Base-by-base conservation (phyloP, 92 coral and sea anemone genomes). In the Virgularia gustaviana region DNA sequence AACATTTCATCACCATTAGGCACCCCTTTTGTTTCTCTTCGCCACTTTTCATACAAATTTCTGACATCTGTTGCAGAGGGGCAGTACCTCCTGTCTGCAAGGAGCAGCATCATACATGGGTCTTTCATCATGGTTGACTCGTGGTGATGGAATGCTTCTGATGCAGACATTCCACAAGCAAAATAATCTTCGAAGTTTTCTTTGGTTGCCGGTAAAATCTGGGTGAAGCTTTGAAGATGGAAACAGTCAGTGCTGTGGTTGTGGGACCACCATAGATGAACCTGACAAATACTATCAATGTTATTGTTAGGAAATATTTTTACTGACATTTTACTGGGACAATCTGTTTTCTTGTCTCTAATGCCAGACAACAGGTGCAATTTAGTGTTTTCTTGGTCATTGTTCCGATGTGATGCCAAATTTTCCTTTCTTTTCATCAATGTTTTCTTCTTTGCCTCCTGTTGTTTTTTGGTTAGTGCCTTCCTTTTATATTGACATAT, bases 401-500 rank as follows among this genome's bases (percentile, higher is more conserved):
- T 67, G 68, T 66, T 81, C 12, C 19, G 27, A 44, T 75, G 74
- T 6, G 77, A 74, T 53, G 65, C 41, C 22, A 64, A 52, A 68
- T 68, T 49, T 49, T 56, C 30, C 28, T 65, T 49, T 73, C 57
- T 58, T 57, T 53, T 75, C 53, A 44, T 41, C 19, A n/a, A 15
- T 55, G 61, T 63, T 12, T 31, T 65, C 52, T 52, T 57, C 65
- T 54, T 36, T 27, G 27, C 65, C 11, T 42, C 49, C 27, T 37
- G 49, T 58, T 70, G 72, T 52, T 77, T 77, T 59, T 49, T 73
- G 20, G 77, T 78, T 13, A 78, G 7, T 22, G 34, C 57, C 31
- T 83, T 83, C 2, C 67, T 41, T 73, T 78, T 78, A 60, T 83
- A 73, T 31, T 83, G 83, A 30, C 87, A 83, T 79, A 75, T 64